Percentiles rank a stretch among this genome's conserved stretches.
Conservation (phyloP, 1,140 invertebrate genomes). For the Drosophila simulans region DNA sequence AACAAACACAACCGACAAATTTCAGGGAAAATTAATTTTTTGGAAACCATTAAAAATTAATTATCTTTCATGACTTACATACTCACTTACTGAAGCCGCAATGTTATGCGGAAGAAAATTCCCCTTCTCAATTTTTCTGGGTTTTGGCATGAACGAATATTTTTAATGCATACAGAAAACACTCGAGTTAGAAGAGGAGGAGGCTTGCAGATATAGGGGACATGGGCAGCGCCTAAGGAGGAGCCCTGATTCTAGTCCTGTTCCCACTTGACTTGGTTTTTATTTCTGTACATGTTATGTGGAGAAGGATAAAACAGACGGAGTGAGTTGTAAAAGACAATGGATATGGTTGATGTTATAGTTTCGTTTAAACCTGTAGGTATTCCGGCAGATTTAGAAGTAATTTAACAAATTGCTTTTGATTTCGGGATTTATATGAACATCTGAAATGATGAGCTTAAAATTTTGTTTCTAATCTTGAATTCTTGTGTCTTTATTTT, state of each 20-base stretch:
- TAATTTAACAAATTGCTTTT: neutral
- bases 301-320: neutral
- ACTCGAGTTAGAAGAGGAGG: slow-evolving; percentile 37
- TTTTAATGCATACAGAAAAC: slow-evolving; percentile 77
- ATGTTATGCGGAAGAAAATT: slow-evolving; percentile 53
- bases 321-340: slow-evolving; percentile 8
- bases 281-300: slow-evolving; percentile 49
- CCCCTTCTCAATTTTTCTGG: slow-evolving; percentile 13
- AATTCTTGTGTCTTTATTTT: neutral
- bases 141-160: slow-evolving; percentile 63
- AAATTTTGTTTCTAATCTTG: neutral
- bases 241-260: slow-evolving; percentile 43
- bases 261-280: slow-evolving; percentile 75
- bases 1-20: slow-evolving; percentile 55
- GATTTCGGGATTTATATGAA: neutral
- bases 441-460: too few relatives aligned
- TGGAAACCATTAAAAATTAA: slow-evolving; percentile 81
- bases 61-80: slow-evolving; percentile 68
- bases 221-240: slow-evolving; percentile 33
- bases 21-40: slow-evolving; percentile 81
- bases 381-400: neutral
- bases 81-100: slow-evolving; percentile 32
- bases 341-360: neutral
- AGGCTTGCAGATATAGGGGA: neutral
- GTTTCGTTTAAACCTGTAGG: neutral